Evolutionary conservation across 2,888 invertebrate species (phyloP).

Genomic region (Teleiodes luculella): DNA sequence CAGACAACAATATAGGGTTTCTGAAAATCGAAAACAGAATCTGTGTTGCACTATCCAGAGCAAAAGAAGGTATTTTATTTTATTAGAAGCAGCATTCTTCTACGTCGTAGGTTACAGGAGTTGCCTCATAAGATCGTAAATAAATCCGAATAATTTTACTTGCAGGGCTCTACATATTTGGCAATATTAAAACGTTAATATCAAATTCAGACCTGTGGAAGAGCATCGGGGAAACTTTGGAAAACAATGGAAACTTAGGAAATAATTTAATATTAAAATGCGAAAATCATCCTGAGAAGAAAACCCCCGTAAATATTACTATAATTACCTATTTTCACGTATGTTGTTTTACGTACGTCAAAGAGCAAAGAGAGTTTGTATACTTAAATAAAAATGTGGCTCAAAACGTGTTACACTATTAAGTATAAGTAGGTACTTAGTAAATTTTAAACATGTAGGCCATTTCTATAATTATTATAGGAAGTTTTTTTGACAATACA

Average conservation of each 20-base stretch:
- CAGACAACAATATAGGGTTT: constrained; percentile 83
- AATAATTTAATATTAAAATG: constrained; percentile 62
- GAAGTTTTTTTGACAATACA: no score
- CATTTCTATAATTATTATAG: no score
- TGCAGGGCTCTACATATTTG: constrained; percentile 81
- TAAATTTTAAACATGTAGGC: no score
- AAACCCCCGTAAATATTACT: constrained; percentile 61
- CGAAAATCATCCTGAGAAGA: constrained; percentile 63
- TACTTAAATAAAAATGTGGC: no score
- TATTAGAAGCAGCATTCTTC: no score
- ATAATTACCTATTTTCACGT: no score
- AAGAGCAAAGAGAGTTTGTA: no score
- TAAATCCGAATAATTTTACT: neutral
- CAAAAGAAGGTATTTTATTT: constrained; percentile 69
- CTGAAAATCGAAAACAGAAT: constrained; percentile 83
- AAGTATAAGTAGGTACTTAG: no score
- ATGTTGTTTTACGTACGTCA: no score
- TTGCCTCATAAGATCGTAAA: no score
- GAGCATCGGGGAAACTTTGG: constrained; percentile 69
- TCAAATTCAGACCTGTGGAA: constrained; percentile 73
- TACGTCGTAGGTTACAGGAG: no score
- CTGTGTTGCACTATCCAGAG: constrained; percentile 88
- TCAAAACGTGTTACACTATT: no score
- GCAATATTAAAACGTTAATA: constrained; percentile 79
- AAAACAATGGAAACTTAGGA: constrained; percentile 63